phyloP scores from a whole-genome alignment of 2,888 invertebrate species.

The Achlya flavicornis region DNA sequence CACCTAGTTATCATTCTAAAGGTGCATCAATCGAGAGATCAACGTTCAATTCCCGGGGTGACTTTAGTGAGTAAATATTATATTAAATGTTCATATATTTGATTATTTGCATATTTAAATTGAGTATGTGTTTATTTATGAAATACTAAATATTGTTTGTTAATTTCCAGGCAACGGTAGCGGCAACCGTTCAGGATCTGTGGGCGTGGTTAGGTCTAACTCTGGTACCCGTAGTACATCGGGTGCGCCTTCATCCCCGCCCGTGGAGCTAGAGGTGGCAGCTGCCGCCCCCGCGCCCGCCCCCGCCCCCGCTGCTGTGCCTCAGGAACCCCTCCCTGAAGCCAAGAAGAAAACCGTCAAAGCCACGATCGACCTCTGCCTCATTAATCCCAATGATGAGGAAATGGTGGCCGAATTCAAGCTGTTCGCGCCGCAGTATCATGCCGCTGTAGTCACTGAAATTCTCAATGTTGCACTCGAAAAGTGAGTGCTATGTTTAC shows the following conservation, averaged over 20 bases:
- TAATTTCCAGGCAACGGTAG: conserved; percentile 46
- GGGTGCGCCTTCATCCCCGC: conserved; percentile 29
- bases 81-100: neutral
- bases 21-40: conserved; percentile 79
- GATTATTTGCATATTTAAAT: neutral
- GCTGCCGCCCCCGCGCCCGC: conserved; percentile 19
- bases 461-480: conserved; percentile 68
- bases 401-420: conserved; percentile 64
- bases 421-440: conserved; percentile 58
- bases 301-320: conserved; percentile 31
- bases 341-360: conserved; percentile 64
- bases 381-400: conserved; percentile 61
- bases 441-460: conserved; percentile 66
- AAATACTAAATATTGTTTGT: conserved; percentile 12
- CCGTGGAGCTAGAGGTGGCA: neutral
- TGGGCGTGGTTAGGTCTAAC: conserved; percentile 57
- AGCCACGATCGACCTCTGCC: conserved; percentile 57
- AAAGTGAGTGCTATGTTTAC: conserved; percentile 48
- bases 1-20: conserved; percentile 70
- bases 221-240: conserved; percentile 55
- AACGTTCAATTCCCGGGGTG: conserved; percentile 72
- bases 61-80: conserved; percentile 62
- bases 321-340: conserved; percentile 63
- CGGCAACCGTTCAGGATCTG: conserved; percentile 63
- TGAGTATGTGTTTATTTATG: neutral